These are phyloP conservation scores for Craniophora ligustri DNA, from an alignment of 2,888 invertebrate species.

Conservation along the genomic window DNA sequence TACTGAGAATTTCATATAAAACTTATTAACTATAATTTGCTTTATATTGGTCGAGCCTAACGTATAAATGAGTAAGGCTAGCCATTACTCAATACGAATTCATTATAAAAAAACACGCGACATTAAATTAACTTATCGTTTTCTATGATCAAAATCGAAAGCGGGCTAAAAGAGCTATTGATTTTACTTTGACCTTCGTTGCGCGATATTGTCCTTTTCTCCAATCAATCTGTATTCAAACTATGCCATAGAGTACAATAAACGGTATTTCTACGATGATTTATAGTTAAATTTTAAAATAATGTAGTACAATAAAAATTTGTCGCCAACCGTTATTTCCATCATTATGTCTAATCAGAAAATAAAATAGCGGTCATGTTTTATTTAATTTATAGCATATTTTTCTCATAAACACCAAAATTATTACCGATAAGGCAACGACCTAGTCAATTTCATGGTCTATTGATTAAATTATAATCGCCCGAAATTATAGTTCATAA, in stretches of 20 bases:
- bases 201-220: conserved; percentile 19
- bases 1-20: no score
- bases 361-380: conserved; percentile 5
- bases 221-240: conserved; percentile 10
- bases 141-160: no score
- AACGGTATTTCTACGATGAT: conserved; percentile 26
- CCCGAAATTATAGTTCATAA: conserved; percentile 23
- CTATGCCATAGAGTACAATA: conserved; percentile 16
- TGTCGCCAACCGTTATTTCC: conserved; percentile 17
- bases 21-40: no score
- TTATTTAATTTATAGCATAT: conserved; percentile 33
- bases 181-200: no score
- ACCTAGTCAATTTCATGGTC: conserved; percentile 27
- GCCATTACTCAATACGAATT: no score
- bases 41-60: no score
- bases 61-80: no score
- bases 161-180: no score
- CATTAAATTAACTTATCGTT: no score
- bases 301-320: conserved; percentile 21
- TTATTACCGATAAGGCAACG: conserved; percentile 24
- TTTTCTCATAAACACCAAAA: conserved; percentile 25
- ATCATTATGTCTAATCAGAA: conserved; percentile 43
- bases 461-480: conserved; percentile 26
- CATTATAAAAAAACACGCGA: no score
- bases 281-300: conserved; percentile 26